Base-by-base conservation (phyloP, 1,140 invertebrate genomes). In the Melipona quadrifasciata region DNA sequence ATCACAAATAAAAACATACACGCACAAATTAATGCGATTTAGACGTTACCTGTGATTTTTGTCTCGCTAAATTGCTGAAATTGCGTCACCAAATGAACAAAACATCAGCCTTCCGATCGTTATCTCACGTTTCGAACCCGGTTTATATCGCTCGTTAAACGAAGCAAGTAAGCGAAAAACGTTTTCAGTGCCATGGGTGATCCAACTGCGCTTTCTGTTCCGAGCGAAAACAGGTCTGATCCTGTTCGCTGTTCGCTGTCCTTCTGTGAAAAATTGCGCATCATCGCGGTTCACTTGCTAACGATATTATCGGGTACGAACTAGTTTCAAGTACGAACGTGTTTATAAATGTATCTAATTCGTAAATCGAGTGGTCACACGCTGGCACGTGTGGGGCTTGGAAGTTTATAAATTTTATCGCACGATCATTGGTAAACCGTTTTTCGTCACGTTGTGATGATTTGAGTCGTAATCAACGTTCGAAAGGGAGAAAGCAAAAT, bases 161-260 rank as follows among this genome's bases (percentile, higher is more conserved):
- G 14, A 27, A 12, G 19, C 47, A 17, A 24, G 57, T 68, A 24
- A 67, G 17, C 17, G 19, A 70, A 39, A 34, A 70, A 86, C 68
- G 51, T 73, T 53, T 17, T 67, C 76, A 47, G 78, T 71, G 73
- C 87, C 80, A 55, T 67, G 84, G 64, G 77, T 80, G 65, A 80
- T 87, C 72, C 72, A 51, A n/a, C 72, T 8, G 39, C 12, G 51
- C 39, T 84, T 80, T 80, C 86, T 65, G 53, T 72, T 27, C 8
- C 14, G 31, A 16, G 58, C 34, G 74, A 74, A 88, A 85, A 80
- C 80, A 67, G 31, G 76, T 77, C 85, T 5, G 14, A 10, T 16
- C 19, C 76, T 74, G 86, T 55, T 17, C 61, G n/a, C 27, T 17
- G 27, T 57, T 31, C 39, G 11, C 19, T 39, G 10, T 34, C 14